phyloP scores from a whole-genome alignment of 2,888 invertebrate genomes.

The Bruchidius siliquastri region DNA sequence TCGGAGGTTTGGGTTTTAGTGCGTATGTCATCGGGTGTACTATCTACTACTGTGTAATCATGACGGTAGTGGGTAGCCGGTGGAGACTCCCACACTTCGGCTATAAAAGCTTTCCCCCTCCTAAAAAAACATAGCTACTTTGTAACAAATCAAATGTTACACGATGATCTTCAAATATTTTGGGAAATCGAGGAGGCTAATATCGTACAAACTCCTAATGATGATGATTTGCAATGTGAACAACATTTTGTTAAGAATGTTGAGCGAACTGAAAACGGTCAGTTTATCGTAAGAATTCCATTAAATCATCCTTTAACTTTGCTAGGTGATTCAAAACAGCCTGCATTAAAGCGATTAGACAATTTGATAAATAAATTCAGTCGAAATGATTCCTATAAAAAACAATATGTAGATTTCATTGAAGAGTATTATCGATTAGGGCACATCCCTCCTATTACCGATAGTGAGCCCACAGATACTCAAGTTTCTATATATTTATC shows the following conservation, averaged over 20 bases:
- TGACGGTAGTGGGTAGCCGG: too few species aligned
- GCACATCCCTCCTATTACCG: conserved; percentile 8
- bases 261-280: conserved; percentile 5
- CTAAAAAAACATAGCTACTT: too few species aligned
- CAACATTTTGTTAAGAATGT: conserved; percentile 6
- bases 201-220: too few species aligned
- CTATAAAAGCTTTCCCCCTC: too few species aligned
- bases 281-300: conserved; percentile 11
- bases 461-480: neutral
- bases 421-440: conserved; percentile 12
- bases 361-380: conserved; percentile 11
- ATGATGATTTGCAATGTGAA: too few species aligned
- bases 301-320: neutral
- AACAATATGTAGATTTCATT: conserved; percentile 11
- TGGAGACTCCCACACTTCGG: too few species aligned
- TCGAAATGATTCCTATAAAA: conserved; percentile 5
- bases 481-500: conserved; percentile 11
- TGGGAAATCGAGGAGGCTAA: too few species aligned
- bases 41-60: too few species aligned
- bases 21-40: too few species aligned
- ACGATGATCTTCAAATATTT: too few species aligned
- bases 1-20: too few species aligned
- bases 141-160: too few species aligned
- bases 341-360: conserved; percentile 9
- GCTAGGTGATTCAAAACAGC: conserved; percentile 3